Evolutionary conservation across 2,113 vertebrate genomes (phyloP), one percentile per base, ranked within the genome.

Genomic region (Dipodomys ordii): DNA sequence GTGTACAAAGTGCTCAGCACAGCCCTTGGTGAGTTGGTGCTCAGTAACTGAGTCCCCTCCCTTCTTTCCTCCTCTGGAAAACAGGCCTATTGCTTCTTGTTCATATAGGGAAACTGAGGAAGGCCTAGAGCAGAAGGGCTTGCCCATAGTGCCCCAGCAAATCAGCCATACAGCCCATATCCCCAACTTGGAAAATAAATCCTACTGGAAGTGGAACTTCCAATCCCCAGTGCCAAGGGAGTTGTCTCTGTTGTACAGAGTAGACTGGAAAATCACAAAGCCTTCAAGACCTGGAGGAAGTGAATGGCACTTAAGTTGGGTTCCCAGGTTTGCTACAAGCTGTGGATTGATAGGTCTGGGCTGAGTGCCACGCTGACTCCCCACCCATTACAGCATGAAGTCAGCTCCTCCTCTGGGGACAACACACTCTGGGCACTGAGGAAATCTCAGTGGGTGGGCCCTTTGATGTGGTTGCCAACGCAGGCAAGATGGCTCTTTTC

Each of bases 51-150:
- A 84, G 71, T 64, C 22, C 6, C 27, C 35, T 91, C 62, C 80
- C 62, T 89, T 83, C 79, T 67, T 60, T 28, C 82, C 44, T 90
- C 67, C 23, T 60, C 67, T 89, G 16, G 32, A 67, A 94, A 96
- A 84, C 46, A 92, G 39, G 27, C 28, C 32, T 76, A 53, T 23
- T 85, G 35, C 81, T 62, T 83, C 72, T 49, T n/a, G 23, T 57
- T 94, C 20, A 35, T 19, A 13, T 25, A 23, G 71, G 6, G 83
- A 95, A 92, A 86, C 88, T 44, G 64, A 91, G 87, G 91, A 90
- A 82, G 62, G 30, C 5, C 18, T 46, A 73, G 30, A 71, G 30
- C 8, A 80, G 9, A 84, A 68, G 7, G 76, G 30, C 60, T 44
- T 83, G 57, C 77, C 46, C n/a, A 69, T 20, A 15, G 11, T 57